phyloP scores from a whole-genome alignment of 2,797 vertebrate species.

The Eospalax fontanierii region DNA sequence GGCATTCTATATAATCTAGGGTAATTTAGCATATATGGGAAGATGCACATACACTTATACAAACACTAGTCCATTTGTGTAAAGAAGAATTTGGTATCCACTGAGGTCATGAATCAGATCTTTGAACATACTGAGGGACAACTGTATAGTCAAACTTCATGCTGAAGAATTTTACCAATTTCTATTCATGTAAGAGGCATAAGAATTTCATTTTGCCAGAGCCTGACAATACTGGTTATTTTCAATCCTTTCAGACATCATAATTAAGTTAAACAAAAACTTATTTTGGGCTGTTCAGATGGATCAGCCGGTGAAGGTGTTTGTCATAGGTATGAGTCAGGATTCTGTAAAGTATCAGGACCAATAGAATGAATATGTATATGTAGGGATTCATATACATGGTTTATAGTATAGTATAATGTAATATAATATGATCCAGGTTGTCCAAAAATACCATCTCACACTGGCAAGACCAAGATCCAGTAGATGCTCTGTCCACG shows the following conservation, averaged over 20 bases:
- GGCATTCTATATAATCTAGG: neutral
- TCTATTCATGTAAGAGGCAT: neutral
- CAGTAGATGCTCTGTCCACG: no score
- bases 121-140: neutral
- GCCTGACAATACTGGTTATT: neutral
- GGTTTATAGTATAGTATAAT: no score
- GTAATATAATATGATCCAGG: no score
- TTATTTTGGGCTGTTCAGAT: neutral
- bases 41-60: neutral
- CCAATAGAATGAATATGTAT: no score
- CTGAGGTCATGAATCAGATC: neutral
- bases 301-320: neutral
- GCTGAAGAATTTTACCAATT: neutral
- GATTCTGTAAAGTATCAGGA: no score
- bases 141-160: neutral
- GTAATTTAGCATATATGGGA: neutral
- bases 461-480: no score
- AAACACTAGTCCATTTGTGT: neutral
- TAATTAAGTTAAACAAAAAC: neutral
- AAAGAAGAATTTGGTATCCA: neutral
- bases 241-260: neutral
- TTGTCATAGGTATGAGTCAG: neutral
- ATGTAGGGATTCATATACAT: no score
- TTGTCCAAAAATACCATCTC: no score
- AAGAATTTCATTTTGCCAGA: conserved; percentile 30